A percentile compares a stretch with the other conserved stretches of the same genome.
These are phyloP conservation scores for Schrankia costaestrigalis DNA, from an alignment of 2,888 invertebrate species.

Conservation along the genomic window DNA sequence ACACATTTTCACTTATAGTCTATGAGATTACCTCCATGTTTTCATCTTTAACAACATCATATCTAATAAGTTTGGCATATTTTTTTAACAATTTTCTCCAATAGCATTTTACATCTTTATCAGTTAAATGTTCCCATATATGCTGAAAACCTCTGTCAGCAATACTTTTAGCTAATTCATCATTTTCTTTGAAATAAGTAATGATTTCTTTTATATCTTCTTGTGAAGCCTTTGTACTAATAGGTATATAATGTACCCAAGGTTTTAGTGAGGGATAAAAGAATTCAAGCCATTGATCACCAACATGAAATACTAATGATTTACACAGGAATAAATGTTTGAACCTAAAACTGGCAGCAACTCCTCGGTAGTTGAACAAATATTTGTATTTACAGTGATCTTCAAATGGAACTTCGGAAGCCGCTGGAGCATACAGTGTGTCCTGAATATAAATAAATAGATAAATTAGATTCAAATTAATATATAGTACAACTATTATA, in stretches of 20 bases:
- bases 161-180: conserved; percentile 87
- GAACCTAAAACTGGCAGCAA: conserved; percentile 98
- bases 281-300: conserved; percentile 96
- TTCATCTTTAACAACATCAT: conserved; percentile 81
- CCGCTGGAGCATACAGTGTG: conserved; percentile 91
- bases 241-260: conserved; percentile 97
- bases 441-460: conserved; percentile 80
- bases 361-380: conserved; percentile 97
- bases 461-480: neutral
- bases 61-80: conserved; percentile 88
- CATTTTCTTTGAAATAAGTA: conserved; percentile 87
- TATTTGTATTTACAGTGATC: conserved; percentile 96
- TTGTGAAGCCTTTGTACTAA: conserved; percentile 82
- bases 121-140: conserved; percentile 90
- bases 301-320: conserved; percentile 96
- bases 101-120: conserved; percentile 92
- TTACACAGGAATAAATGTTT: conserved; percentile 96
- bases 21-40: conserved; percentile 56
- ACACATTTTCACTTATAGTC: neutral
- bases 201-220: conserved; percentile 87
- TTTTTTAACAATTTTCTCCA: conserved; percentile 89
- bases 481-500: no score
- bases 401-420: conserved; percentile 92
- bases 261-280: conserved; percentile 94
- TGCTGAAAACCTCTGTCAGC: conserved; percentile 91